Conservation (phyloP, 2,113 vertebrate species). For the Paedocypris sp. region DNA sequence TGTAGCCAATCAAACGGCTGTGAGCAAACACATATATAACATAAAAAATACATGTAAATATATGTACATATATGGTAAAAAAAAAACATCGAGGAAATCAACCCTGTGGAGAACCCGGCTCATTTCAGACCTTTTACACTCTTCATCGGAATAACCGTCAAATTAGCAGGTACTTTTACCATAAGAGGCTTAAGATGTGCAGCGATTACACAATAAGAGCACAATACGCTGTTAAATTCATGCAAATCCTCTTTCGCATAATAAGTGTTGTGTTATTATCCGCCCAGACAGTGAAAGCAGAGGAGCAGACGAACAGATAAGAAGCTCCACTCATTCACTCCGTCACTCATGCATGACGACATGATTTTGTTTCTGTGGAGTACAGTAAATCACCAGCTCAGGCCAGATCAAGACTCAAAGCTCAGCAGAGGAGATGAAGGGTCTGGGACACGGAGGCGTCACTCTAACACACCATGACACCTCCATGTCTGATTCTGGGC, state of each 20-base stretch:
- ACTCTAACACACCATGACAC: constrained; percentile 16
- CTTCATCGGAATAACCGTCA: no score
- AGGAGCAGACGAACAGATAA: background rate
- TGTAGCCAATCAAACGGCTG: no score
- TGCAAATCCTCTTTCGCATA: constrained; percentile 21
- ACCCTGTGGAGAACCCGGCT: no score
- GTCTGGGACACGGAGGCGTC: background rate
- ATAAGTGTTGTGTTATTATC: background rate
- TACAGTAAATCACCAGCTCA: background rate
- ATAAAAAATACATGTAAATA: no score
- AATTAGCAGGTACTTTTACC: no score
- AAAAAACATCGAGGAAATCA: no score
- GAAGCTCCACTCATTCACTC: background rate
- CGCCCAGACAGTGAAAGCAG: background rate
- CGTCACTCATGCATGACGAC: background rate
- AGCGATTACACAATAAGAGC: background rate
- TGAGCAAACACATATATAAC: no score
- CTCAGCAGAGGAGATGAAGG: no score
- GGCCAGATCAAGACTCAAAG: no score
- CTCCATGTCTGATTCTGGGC: constrained; percentile 4
- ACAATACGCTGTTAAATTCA: background rate
- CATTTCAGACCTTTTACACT: no score
- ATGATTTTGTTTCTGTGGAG: background rate
- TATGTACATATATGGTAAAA: no score
- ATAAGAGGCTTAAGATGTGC: background rate